Base-by-base conservation (phyloP, 2,888 invertebrate genomes). In the Scaptomyza tumidula region DNA sequence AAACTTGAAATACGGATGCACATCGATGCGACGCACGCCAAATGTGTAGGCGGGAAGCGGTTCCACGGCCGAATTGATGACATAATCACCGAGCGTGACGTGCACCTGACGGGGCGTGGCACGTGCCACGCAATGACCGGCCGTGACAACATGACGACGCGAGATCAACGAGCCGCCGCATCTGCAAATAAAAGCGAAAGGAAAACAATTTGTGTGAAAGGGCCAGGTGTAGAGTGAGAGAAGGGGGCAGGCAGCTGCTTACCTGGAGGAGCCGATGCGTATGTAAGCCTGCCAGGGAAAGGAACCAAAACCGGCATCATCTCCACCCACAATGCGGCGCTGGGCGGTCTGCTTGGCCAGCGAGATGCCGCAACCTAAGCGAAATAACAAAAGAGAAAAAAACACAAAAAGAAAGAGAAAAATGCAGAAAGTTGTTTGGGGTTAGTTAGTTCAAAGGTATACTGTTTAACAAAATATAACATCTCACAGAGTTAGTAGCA, bases 251-350 rank as follows among this genome's bases (percentile, higher is more conserved):
- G 13, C 1, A 43, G 6, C 19, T 46, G 63, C 58, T 91, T 93
- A 95, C 95, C 95, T 95, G 82, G 97, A 97, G 45, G 98, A 97
- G 71, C 98, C 98, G 66, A 98, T 98, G 90, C 98, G 94, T 89
- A 98, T 98, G 92, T 98, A 98, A 0, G 98, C 97, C 93, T 98
- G 98, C 98, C 98, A 98, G 27, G 98, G 98, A 90, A 98, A 98
- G 67, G 97, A 97, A 19, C 97, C 98, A 91, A 98, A 98, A 49
- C 98, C 98, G 0, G 98, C 97, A 91, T 98, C 98, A 84, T 97
- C 97, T 0, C 98, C 98, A 0, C 98, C 98, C 19, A 98, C 98
- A 75, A 98, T 98, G 77, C 98, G 93, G 24, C 97, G 94, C 90
- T 97, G 97, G 0, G 97, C 97, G 13, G 96, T 96, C 90, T 97